These are phyloP conservation scores for Hermaeophaga mercurialis DNA, from an alignment of 2,888 invertebrate species.

Conservation along the genomic window DNA sequence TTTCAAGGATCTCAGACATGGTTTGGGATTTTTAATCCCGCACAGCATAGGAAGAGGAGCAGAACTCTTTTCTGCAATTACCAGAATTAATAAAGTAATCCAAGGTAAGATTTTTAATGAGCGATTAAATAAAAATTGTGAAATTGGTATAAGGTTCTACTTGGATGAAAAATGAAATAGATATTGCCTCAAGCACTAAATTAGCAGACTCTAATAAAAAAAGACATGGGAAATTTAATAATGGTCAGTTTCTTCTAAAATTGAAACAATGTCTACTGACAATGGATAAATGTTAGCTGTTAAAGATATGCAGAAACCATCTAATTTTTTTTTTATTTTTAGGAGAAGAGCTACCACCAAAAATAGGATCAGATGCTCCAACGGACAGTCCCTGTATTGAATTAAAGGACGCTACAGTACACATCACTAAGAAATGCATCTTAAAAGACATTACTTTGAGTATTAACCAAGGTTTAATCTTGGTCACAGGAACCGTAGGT, in stretches of 20 bases:
- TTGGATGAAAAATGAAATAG: neutral
- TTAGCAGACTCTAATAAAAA: neutral
- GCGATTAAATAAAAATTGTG: too few species aligned
- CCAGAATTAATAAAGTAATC: conserved; percentile 67
- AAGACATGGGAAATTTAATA: too few species aligned
- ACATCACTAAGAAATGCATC: conserved; percentile 46
- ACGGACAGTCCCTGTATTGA: conserved; percentile 40
- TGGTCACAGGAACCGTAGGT: conserved; percentile 69
- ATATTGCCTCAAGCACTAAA: neutral
- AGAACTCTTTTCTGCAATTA: conserved; percentile 76
- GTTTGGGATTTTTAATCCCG: conserved; percentile 89
- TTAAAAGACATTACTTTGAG: conserved; percentile 53
- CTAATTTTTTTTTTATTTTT: too few species aligned
- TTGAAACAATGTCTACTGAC: too few species aligned
- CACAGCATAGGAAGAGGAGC: conserved; percentile 81
- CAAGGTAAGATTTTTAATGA: conserved; percentile 20
- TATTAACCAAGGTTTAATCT: conserved; percentile 51
- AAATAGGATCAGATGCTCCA: conserved; percentile 30
- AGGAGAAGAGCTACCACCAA: conserved; percentile 24
- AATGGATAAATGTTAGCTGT: too few species aligned
- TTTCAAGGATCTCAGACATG: conserved; percentile 82
- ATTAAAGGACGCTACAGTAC: conserved; percentile 40
- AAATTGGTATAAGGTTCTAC: too few species aligned
- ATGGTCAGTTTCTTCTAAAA: too few species aligned
- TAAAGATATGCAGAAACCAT: too few species aligned